phyloP scores from a whole-genome alignment of 2,888 invertebrate genomes.

The Chaitophorus viminalis region DNA sequence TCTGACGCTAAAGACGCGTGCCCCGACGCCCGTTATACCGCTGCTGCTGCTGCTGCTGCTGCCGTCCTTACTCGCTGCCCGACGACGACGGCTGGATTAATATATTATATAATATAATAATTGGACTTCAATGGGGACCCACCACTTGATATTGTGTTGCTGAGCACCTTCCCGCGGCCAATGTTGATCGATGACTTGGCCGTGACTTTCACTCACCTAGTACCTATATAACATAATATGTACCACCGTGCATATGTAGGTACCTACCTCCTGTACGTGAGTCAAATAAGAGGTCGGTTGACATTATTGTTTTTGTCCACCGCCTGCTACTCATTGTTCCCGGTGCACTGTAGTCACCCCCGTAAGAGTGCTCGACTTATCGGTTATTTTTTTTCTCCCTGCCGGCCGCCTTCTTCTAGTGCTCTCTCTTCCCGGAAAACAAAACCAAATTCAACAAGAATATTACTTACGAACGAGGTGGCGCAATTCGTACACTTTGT shows the following conservation, averaged over 20 bases:
- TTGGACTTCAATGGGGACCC: conserved; percentile 36
- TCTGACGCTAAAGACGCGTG: conserved; percentile 56
- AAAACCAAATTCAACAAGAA: conserved; percentile 25
- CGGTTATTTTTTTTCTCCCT: conserved; percentile 17
- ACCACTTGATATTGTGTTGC: conserved; percentile 13
- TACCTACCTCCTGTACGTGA: not conserved
- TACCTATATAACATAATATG: too few relatives aligned
- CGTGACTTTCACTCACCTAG: conserved; percentile 34
- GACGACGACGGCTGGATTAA: not conserved
- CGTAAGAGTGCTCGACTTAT: conserved; percentile 7
- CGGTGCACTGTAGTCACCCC: conserved; percentile 19
- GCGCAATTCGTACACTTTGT: not conserved
- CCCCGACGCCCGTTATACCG: conserved; percentile 38
- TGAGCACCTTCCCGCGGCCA: conserved; percentile 38
- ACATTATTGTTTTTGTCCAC: conserved; percentile 46
- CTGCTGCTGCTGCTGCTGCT: not conserved
- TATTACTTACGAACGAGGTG: not conserved
- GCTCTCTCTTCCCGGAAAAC: conserved; percentile 1
- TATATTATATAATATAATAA: conserved; percentile 13
- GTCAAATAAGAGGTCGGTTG: conserved; percentile 15
- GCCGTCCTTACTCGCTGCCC: too few relatives aligned
- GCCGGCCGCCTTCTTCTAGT: conserved; percentile 4
- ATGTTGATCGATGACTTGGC: conserved; percentile 52
- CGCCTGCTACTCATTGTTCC: not conserved
- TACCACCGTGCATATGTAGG: too few relatives aligned